Evolutionary conservation across 1,140 invertebrate species (phyloP), one percentile per base, ranked within the genome.

Genomic region (Berghia stephanieae): DNA sequence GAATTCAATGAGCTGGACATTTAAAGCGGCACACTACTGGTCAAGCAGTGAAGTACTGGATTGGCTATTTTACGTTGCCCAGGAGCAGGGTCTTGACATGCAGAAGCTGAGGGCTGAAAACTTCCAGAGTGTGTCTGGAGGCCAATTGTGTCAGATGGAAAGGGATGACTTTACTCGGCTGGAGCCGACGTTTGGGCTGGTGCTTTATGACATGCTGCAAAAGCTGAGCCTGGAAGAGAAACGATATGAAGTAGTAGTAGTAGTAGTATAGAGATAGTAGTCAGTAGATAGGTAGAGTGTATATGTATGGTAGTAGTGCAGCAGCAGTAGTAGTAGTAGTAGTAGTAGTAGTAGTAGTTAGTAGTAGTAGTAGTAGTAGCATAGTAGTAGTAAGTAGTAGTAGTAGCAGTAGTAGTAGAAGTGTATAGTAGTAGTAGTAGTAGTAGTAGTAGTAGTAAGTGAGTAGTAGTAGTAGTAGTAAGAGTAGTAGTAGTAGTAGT

Each of bases 1-100:
- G n/a, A n/a, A n/a, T n/a, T n/a, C n/a, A n/a, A n/a, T 82, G 38
- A 80, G 78, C 43, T 87, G 86, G 86, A 82, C 79, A 5, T 75
- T 72, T 3, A 83, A 83, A 55, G 81, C 85, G 57, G 85, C 86
- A 2, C 82, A 87, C 67, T 75, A 78, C 70, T 87, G 86, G 86
- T 78, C 67, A 2, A 55, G 82, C 27, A 55, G 75, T 8, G 83
- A 87, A 27, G 84, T 87, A 16, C 78, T 86, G 36, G 84, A 84
- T 75, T 87, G 85, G 84, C 36, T 87, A 27, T 86, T 86, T 71
- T 84, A 78, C 74, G 75, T 83, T 44, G 83, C 79, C 8, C 80
- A 83, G 69, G 79, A 79, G 60, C 77, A 80, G 18, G 72, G 79
- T 8, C 68, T 86, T 2, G 82, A 85, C 77, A 80, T 82, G 57